Evolutionary conservation across 2,113 vertebrate genomes (phyloP).

Genomic region (Dromiciops gliroides): DNA sequence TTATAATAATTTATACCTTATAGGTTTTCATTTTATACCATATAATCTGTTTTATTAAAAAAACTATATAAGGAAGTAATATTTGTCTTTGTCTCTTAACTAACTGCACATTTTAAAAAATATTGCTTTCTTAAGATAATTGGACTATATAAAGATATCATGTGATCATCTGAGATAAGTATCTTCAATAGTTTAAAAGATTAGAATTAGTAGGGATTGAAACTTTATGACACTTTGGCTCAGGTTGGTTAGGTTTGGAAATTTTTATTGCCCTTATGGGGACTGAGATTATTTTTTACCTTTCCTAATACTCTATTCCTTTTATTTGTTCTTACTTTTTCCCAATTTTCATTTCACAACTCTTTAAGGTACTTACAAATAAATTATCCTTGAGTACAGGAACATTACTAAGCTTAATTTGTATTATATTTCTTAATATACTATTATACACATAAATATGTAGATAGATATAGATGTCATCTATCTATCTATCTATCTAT

Average conservation of each 20-base stretch:
- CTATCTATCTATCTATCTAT: too few species aligned
- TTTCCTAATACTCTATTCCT: not conserved
- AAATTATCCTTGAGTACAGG: not conserved
- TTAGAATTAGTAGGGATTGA: constrained; percentile 53
- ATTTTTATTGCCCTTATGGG: constrained; percentile 17
- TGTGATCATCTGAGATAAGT: constrained; percentile 54
- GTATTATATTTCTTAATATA: not conserved
- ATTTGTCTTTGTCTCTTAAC: constrained; percentile 74
- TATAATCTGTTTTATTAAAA: constrained; percentile 59
- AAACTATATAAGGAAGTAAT: constrained; percentile 58
- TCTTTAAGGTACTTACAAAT: not conserved
- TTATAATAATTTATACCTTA: constrained; percentile 64
- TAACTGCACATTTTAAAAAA: constrained; percentile 64
- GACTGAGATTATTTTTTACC: not conserved
- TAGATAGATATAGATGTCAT: too few species aligned
- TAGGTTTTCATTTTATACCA: constrained; percentile 70
- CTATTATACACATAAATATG: not conserved
- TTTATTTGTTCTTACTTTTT: not conserved
- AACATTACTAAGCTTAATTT: not conserved
- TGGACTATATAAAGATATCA: constrained; percentile 47
- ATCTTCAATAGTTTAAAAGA: constrained; percentile 38
- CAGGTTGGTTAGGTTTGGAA: constrained; percentile 8
- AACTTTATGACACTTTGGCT: constrained; percentile 15
- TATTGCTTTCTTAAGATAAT: constrained; percentile 27
- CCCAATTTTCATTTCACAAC: not conserved